Conservation (phyloP, 2,797 vertebrate genomes). For the Rhynchotus rufescens region DNA sequence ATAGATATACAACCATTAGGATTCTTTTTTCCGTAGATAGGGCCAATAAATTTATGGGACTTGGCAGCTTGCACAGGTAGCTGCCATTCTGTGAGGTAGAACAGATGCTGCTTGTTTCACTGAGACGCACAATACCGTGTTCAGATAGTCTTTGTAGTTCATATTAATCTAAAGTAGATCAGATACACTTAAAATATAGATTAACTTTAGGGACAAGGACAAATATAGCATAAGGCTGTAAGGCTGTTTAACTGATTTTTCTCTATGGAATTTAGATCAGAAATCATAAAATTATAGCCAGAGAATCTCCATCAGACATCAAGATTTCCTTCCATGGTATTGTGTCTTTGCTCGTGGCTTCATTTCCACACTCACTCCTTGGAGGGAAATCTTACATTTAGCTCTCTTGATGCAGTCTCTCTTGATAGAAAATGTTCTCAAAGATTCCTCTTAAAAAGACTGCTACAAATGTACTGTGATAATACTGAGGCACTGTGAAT, state of each 20-base stretch:
- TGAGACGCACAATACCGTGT: neutral
- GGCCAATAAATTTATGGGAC: constrained; percentile 25
- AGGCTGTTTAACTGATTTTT: neutral
- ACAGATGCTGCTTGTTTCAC: constrained; percentile 11
- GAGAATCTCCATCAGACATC: neutral
- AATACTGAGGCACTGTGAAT: neutral
- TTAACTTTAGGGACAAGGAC: neutral
- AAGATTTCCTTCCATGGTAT: neutral
- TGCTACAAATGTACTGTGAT: neutral
- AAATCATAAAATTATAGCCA: neutral
- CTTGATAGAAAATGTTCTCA: neutral
- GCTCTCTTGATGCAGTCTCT: neutral
- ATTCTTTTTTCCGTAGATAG: constrained; percentile 23
- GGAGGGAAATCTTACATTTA: neutral
- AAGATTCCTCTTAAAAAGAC: neutral
- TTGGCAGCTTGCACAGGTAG: constrained; percentile 23
- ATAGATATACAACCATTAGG: constrained; percentile 42
- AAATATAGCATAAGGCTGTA: neutral
- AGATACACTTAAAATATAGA: neutral
- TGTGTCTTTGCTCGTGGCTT: neutral
- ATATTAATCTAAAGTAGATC: neutral
- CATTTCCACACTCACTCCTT: neutral
- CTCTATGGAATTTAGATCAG: neutral
- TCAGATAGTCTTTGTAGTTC: neutral
- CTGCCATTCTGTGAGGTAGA: constrained; percentile 39